Base-by-base conservation (phyloP, 2,113 vertebrate genomes). In the Cyphomyrus plagiostoma region DNA sequence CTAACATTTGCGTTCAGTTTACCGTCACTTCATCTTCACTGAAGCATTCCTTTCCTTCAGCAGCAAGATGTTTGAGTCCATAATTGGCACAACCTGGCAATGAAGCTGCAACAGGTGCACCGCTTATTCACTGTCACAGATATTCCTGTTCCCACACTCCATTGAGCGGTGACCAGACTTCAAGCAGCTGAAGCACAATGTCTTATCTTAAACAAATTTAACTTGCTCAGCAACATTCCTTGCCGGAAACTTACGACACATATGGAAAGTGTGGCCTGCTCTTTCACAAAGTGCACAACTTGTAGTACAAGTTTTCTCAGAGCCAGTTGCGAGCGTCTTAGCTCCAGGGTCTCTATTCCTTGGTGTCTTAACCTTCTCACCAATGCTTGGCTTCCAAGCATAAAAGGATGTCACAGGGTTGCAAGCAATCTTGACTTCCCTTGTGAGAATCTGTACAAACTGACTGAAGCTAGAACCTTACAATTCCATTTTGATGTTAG, bases 401-500 rank as follows among this genome's bases (percentile, higher is more conserved):
- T 93, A 21, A 13, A 93, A 87, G 10, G 91, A 93, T 3, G 56
- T 58, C 56, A 58, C 56, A 58, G 56, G 56, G 56, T 23, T 58
- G 56, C 21, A 58, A 58, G 56, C 56, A 58, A 58, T 58, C 56
- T 58, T 23, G 56, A 21, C 89, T 89, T 87, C 87, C n/a, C 45
- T 30, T 82, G 62, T 91, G 53, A 91, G 70, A 88, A 90, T 89
- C 83, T 52, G 46, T 19, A 91, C 88, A 53, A 93, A 92, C 2
- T 92, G 45, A 7, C 70, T 91, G 30, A 93, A 94, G 45, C 85
- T 89, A 9, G 91, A 88, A 49, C 90, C 26, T 90, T 90, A 39
- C 52, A 2, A 48, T 91, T 92, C 91, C 89, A 92, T 89, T 83
- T 91, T 80, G 52, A 87, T 6, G 80, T 90, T 46, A 90, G n/a